Evolutionary conservation across 2,113 vertebrate species (phyloP).

Genomic region (Petroica traversi): DNA sequence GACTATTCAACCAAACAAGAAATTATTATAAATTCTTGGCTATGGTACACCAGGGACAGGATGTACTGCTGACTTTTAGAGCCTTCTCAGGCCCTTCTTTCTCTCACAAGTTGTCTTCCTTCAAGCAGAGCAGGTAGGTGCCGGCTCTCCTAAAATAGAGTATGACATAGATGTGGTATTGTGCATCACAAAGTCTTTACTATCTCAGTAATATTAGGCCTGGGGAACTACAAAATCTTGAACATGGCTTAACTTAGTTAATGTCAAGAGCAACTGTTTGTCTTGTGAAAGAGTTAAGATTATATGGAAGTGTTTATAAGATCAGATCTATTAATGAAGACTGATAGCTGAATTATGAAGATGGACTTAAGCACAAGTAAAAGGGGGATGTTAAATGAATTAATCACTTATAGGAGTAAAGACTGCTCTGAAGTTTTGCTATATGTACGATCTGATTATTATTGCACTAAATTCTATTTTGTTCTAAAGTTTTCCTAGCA

Average conservation of each 20-base stretch:
- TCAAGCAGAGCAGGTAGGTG: not conserved
- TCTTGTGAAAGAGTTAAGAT: not conserved
- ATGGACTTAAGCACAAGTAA: not conserved
- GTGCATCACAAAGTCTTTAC: not conserved
- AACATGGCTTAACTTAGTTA: not conserved
- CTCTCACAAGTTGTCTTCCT: not conserved
- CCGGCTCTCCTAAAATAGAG: not conserved
- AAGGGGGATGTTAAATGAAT: not conserved
- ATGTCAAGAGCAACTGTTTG: not conserved
- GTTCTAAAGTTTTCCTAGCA: not conserved
- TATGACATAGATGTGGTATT: not conserved
- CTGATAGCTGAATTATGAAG: not conserved
- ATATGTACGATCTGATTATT: not conserved
- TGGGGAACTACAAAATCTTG: not conserved
- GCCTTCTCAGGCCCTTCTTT: not conserved
- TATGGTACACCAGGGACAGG: rapidly evolving
- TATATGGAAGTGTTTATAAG: not conserved
- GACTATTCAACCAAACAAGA: not conserved
- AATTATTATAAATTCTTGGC: not conserved
- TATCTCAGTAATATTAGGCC: not conserved
- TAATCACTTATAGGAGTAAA: not conserved
- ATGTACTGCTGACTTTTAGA: not conserved
- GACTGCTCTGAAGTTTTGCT: not conserved
- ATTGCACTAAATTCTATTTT: not conserved
- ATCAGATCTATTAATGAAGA: not conserved